Evolutionary conservation across 2,888 invertebrate genomes (phyloP), one percentile per base, ranked within the genome.

Genomic region (Acrobasis consociella): DNA sequence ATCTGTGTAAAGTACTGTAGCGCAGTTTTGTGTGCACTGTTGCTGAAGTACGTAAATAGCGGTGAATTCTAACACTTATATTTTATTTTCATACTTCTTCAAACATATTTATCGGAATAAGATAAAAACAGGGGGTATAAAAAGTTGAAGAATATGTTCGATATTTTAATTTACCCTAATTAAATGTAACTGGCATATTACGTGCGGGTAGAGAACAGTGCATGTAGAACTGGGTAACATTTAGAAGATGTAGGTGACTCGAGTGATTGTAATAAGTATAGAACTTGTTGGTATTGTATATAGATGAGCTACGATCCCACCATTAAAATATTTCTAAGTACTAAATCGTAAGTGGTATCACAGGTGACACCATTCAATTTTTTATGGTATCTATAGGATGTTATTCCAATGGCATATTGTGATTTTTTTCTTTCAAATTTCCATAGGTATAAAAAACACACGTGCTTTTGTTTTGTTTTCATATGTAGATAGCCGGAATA

Each of bases 261-360:
- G 89, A 88, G 86, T 88, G 90, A 89, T 89, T 87, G 87, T 87
- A 77, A 85, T 86, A 85, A 87, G 86, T 89, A 83, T 88, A 87
- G 80, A 86, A 88, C 84, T 84, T 85, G 88, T 89, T 83, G 89
- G 90, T 89, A 87, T 87, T 91, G 89, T 91, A 91, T 86, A 91
- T 92, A 91, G 85, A 88, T 86, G 87, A 91, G 85, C 85, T 91
- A 87, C 85, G 87, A 91, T 91, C 92, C 92, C 92, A 92, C 92
- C 92, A 92, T 91, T 86, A 82, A 83, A 91, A 87, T 91, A 90
- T 87, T 85, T 89, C 83, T 91, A 89, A 89, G 90, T 88, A 87
- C 85, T 91, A 90, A 86, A 85, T 84, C 81, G 70, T 89, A 87
- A 86, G 87, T 86, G 88, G 85, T 87, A 83, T 87, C 84, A 79